Conservation (phyloP, 2,888 invertebrate genomes). For the Bimastos eiseni region DNA sequence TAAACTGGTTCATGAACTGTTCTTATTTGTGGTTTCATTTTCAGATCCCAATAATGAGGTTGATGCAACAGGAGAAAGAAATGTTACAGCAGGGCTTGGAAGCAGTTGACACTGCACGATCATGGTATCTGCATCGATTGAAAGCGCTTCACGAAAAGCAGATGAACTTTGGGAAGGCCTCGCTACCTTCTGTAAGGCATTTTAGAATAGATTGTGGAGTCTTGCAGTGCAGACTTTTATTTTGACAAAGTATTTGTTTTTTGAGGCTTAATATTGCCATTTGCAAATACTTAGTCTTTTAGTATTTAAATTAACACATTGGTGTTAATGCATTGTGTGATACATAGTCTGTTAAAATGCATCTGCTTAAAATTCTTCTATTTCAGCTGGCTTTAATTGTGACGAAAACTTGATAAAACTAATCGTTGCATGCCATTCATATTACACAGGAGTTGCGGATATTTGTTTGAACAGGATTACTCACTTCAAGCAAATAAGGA, state of each 20-base stretch:
- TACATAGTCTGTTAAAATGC: too few relatives aligned
- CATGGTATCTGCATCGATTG: constrained; percentile 19
- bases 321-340: too few relatives aligned
- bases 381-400: too few relatives aligned
- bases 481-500: constrained; percentile 8
- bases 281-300: neutral
- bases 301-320: neutral
- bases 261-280: neutral
- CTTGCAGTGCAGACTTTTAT: neutral
- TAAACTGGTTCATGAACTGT: neutral
- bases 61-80: constrained; percentile 23
- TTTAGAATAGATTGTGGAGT: neutral
- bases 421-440: too few relatives aligned
- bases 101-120: neutral
- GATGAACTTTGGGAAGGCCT: neutral
- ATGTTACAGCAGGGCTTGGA: neutral
- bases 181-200: neutral
- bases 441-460: neutral
- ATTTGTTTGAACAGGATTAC: constrained; percentile 16
- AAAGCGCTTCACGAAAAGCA: neutral
- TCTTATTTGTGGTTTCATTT: neutral
- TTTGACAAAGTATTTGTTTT: neutral
- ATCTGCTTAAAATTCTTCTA: too few relatives aligned
- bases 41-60: constrained; percentile 16
- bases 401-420: too few relatives aligned